Percentiles rank a stretch among this genome's conserved stretches.
phyloP scores from a whole-genome alignment of 2,888 invertebrate species.

The Stictocephala bisonia region DNA sequence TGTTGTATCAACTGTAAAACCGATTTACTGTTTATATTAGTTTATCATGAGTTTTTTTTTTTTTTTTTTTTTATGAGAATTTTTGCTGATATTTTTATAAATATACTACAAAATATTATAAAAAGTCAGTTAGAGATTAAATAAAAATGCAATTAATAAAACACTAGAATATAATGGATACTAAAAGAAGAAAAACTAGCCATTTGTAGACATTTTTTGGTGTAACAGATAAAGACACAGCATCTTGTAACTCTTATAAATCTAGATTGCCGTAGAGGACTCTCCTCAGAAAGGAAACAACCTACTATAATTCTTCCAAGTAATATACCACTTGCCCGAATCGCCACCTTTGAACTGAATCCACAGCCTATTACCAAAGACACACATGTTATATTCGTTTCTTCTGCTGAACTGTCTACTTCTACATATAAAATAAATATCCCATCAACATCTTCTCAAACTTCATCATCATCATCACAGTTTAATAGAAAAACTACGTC shows the following conservation, averaged over 20 bases:
- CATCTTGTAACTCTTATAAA: conserved; percentile 20
- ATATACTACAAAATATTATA: too few relatives aligned
- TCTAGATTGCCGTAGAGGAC: background rate
- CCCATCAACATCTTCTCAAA: background rate
- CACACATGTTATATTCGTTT: background rate
- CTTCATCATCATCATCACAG: too few relatives aligned
- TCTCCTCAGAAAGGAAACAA: conserved; percentile 20
- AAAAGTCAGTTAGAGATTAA: too few relatives aligned
- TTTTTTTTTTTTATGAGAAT: too few relatives aligned
- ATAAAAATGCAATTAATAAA: too few relatives aligned
- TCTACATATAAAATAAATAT: background rate
- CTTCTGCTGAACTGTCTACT: background rate
- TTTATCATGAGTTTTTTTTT: too few relatives aligned
- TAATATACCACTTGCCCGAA: background rate
- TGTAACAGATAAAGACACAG: background rate
- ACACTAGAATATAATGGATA: too few relatives aligned
- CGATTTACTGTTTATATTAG: too few relatives aligned
- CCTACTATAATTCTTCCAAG: conserved; percentile 5
- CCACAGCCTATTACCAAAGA: background rate
- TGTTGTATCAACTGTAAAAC: too few relatives aligned
- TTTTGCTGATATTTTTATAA: too few relatives aligned
- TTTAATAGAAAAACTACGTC: too few relatives aligned
- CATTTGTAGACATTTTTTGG: conserved; percentile 13
- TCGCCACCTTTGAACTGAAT: background rate
- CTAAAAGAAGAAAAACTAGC: conserved; percentile 30